These are phyloP conservation scores for Vidua macroura DNA, from an alignment of 2,113 vertebrate species.

Conservation along the genomic window DNA sequence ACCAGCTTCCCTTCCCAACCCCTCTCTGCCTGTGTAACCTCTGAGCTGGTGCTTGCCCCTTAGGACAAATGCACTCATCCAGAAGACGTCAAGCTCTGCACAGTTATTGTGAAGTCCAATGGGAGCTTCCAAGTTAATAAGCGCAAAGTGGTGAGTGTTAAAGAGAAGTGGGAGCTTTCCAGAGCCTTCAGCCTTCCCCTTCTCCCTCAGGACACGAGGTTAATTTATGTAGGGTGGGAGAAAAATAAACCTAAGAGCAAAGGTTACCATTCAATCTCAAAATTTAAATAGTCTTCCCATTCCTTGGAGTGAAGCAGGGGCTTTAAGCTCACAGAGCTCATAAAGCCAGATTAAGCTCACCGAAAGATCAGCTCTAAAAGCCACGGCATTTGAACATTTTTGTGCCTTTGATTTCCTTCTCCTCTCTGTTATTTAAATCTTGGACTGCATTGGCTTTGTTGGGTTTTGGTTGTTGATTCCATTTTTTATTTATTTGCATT, in stretches of 20 bases:
- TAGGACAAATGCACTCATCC: constrained; percentile 97
- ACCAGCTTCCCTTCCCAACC: background rate
- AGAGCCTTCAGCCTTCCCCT: background rate
- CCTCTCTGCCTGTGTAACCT: constrained; percentile 13
- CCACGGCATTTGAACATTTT: constrained; percentile 24
- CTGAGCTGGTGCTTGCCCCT: constrained; percentile 70
- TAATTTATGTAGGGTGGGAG: background rate
- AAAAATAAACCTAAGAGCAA: constrained; percentile 45
- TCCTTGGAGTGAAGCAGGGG: constrained; percentile 38
- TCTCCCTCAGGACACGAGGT: background rate
- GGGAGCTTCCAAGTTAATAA: constrained; percentile 95
- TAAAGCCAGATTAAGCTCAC: constrained; percentile 38
- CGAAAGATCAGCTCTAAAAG: constrained; percentile 52
- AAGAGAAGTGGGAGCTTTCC: constrained; percentile 31
- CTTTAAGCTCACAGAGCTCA: constrained; percentile 9
- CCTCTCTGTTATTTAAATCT: background rate
- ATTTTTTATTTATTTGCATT: background rate
- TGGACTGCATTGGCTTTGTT: background rate
- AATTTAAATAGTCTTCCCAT: constrained; percentile 29
- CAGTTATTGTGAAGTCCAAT: constrained; percentile 93
- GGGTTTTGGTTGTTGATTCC: background rate
- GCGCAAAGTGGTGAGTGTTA: constrained; percentile 90
- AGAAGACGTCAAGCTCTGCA: constrained; percentile 96
- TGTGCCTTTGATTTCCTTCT: background rate
- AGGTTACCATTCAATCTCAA: constrained; percentile 8